Evolutionary conservation across 2,888 invertebrate genomes (phyloP), one percentile per base, ranked within the genome.

Genomic region (Litoditis marina): DNA sequence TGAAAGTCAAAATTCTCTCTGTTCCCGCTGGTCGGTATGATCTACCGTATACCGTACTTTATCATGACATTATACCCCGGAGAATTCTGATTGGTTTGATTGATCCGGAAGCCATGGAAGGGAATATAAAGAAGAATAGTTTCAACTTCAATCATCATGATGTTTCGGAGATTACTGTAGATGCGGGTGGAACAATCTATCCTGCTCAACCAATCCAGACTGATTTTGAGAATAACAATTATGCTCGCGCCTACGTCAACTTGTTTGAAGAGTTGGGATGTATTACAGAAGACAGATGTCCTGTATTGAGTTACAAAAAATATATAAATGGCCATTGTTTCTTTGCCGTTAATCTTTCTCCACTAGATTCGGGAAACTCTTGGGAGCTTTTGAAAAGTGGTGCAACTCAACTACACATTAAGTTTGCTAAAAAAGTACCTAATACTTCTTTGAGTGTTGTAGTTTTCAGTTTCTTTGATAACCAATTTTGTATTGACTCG

Each of bases 321-420:
- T 60, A 25, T 13, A n/a, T 19, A 3, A 8, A 0, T 0, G 60
- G 60, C 4, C 32, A 8, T 3, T 25, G 42, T 2, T 53, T 53
- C 25, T 60, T 31, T 31, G 52, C 36, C 32, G 47, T 60, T 46
- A 60, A 60, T 19, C 16, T 60, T 1, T 27, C 31, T 7, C 57
- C 57, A n/a, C 5, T 57, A 25, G 46, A 49, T 19, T 28, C 46
- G 27, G 46, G 46, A 25, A n/a, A n/a, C n/a, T 49, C 57, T 2
- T 57, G 60, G 60, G 60, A 60, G 16, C n/a, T 60, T 4, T 5
- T 53, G 11, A 25, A 60, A 44, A 53, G 53, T 28, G 60, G 60
- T 5, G 31, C 22, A 11, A 60, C 60, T 0, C 53, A 52, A 32
- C 32, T 60, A n/a, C 36, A 47, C 11, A 34, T 60, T n/a, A 28